Evolutionary conservation across 2,888 invertebrate species (phyloP).

Genomic region (Dolichomitus sp.): DNA sequence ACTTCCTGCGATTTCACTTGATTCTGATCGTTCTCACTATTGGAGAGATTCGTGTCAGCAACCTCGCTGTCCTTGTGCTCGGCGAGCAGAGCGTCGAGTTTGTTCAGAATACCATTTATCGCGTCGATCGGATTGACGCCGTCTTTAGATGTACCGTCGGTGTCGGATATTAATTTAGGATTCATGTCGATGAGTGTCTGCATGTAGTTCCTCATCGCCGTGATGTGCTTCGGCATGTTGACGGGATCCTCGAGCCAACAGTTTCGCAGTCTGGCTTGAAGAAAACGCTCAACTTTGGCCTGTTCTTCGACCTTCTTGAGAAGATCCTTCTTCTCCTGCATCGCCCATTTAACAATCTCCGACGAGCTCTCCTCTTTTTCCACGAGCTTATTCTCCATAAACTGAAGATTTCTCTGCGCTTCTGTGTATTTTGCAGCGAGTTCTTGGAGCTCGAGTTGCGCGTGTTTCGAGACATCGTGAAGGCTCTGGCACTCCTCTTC

Average conservation of each 20-base stretch:
- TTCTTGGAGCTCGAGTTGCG: conserved; percentile 81
- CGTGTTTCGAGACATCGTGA: conserved; percentile 80
- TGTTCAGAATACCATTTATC: conserved; percentile 77
- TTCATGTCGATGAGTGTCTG: conserved; percentile 80
- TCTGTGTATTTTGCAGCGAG: conserved; percentile 81
- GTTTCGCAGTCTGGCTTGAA: conserved; percentile 73
- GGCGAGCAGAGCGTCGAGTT: conserved; percentile 74
- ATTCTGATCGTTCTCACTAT: conserved; percentile 73
- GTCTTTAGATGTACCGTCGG: conserved; percentile 71
- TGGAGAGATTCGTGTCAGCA: conserved; percentile 70
- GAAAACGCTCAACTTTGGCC: conserved; percentile 72
- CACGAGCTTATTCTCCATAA: conserved; percentile 77
- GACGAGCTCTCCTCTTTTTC: conserved; percentile 79
- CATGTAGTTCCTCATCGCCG: conserved; percentile 80
- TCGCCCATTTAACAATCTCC: conserved; percentile 76
- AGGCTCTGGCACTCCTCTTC: conserved; percentile 83
- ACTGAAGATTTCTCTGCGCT: conserved; percentile 80
- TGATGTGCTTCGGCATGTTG: conserved; percentile 80
- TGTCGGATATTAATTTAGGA: conserved; percentile 72
- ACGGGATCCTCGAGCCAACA: conserved; percentile 75
- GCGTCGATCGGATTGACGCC: conserved; percentile 77
- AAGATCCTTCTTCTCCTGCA: conserved; percentile 79
- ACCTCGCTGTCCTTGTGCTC: conserved; percentile 73
- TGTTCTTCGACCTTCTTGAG: conserved; percentile 78
- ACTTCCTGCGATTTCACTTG: conserved; percentile 72